phyloP scores from a whole-genome alignment of 2,797 vertebrate species.

The Aldrovandia affinis region DNA sequence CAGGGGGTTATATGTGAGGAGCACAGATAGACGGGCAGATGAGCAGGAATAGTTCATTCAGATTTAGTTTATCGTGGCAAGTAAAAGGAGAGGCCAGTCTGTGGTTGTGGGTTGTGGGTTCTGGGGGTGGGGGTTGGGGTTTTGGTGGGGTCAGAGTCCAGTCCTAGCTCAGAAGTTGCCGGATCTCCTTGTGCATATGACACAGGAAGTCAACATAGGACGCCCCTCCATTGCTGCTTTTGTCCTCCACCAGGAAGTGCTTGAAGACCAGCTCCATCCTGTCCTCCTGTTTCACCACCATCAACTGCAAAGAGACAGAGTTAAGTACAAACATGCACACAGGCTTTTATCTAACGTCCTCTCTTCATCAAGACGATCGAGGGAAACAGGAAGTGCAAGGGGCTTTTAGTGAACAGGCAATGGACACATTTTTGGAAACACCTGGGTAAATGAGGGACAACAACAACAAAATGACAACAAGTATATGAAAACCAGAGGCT shows the following conservation, averaged over 20 bases:
- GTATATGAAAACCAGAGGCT: too few species aligned
- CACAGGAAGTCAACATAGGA: conserved; percentile 99
- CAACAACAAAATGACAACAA: too few species aligned
- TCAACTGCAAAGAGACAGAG: conserved; percentile 64
- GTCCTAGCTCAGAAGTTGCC: conserved; percentile 95
- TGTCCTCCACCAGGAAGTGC: conserved; percentile 96
- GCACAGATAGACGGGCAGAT: background rate
- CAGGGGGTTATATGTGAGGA: conserved; percentile 43
- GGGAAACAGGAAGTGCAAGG: too few species aligned
- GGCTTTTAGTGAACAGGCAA: too few species aligned
- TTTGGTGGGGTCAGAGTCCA: background rate
- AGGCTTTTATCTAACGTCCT: too few species aligned
- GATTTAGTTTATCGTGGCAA: conserved; percentile 65
- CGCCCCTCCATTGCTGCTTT: conserved; percentile 89
- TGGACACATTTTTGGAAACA: too few species aligned
- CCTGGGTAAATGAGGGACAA: too few species aligned
- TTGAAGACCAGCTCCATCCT: conserved; percentile 93
- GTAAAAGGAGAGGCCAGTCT: conserved; percentile 61
- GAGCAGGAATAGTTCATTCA: conserved; percentile 50
- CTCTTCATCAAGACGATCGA: background rate
- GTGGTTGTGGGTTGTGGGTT: conserved; percentile 24
- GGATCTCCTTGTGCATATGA: conserved; percentile 99
- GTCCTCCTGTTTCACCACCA: conserved; percentile 97
- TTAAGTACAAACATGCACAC: too few species aligned
- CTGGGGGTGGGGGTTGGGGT: conserved; percentile 24